A percentile compares a stretch with the other conserved stretches of the same genome.
These are phyloP conservation scores for Akabosia matsudoensis DNA, from an alignment of 1,140 invertebrate species.

Conservation along the genomic window DNA sequence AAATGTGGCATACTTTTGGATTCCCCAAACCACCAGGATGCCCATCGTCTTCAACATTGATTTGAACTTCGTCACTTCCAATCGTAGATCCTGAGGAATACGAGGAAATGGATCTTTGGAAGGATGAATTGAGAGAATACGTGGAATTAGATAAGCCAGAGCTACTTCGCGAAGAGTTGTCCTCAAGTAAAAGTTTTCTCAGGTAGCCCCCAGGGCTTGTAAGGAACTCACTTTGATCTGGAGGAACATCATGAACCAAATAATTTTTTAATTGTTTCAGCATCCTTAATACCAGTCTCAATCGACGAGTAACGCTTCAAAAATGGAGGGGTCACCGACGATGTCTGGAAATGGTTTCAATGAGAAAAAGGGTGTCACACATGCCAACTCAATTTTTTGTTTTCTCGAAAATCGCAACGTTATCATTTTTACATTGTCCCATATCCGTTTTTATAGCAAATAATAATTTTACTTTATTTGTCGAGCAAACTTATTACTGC, in stretches of 20 bases:
- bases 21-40: neutral
- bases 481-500: too few species aligned
- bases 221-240: neutral
- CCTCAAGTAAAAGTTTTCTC: neutral
- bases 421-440: too few species aligned
- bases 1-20: constrained; percentile 5
- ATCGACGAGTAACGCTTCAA: too few species aligned
- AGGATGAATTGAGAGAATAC: neutral
- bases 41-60: constrained; percentile 8
- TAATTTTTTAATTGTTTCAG: neutral
- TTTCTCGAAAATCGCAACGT: too few species aligned
- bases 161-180: neutral
- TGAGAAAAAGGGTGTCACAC: too few species aligned
- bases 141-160: neutral
- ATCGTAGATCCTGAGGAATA: neutral
- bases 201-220: neutral
- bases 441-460: too few species aligned
- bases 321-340: too few species aligned
- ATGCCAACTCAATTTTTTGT: too few species aligned
- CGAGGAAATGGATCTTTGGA: neutral
- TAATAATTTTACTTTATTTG: too few species aligned
- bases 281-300: too few species aligned
- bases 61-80: neutral
- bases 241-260: neutral
- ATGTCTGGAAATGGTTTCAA: too few species aligned